phyloP scores from a whole-genome alignment of 2,113 vertebrate genomes.

The Pseudorasbora parva region DNA sequence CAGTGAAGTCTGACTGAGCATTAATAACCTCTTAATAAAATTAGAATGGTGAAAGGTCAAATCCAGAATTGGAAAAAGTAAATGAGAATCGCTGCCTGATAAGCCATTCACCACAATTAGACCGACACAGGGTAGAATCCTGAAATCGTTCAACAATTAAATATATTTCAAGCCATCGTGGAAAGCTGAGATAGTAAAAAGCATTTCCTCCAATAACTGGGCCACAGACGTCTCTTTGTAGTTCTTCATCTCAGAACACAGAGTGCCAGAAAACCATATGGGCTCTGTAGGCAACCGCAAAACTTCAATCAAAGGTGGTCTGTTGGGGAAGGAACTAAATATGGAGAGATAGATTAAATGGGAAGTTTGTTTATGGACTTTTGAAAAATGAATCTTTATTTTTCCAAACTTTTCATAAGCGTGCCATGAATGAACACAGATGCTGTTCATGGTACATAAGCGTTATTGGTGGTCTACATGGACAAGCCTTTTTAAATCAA shows the following conservation, averaged over 20 bases:
- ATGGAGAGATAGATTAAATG: not conserved
- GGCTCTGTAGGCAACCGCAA: slow-evolving; percentile 19
- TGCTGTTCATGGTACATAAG: not conserved
- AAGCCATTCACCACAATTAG: slow-evolving; percentile 43
- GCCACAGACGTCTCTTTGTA: slow-evolving; percentile 19
- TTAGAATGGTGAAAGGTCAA: slow-evolving; percentile 56
- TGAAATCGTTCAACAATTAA: slow-evolving; percentile 45
- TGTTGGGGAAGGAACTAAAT: slow-evolving; percentile 21
- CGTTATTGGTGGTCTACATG: not conserved
- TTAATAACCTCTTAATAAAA: slow-evolving; percentile 54
- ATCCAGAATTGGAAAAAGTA: slow-evolving; percentile 37
- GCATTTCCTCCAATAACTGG: slow-evolving; percentile 23
- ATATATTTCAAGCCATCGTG: slow-evolving; percentile 30
- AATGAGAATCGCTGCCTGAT: slow-evolving; percentile 46
- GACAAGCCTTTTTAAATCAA: not conserved
- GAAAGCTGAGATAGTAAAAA: slow-evolving; percentile 25
- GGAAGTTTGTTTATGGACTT: not conserved
- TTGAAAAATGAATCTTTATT: not conserved
- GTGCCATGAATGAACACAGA: not conserved
- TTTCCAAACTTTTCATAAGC: not conserved
- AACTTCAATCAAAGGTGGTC: slow-evolving; percentile 21
- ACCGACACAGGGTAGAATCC: slow-evolving; percentile 13
- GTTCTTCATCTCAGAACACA: not conserved
- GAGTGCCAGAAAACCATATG: slow-evolving; percentile 11
- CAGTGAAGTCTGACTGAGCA: slow-evolving; percentile 6